phyloP scores from a whole-genome alignment of 1,140 invertebrate genomes.

The Drosophila pandora region DNA sequence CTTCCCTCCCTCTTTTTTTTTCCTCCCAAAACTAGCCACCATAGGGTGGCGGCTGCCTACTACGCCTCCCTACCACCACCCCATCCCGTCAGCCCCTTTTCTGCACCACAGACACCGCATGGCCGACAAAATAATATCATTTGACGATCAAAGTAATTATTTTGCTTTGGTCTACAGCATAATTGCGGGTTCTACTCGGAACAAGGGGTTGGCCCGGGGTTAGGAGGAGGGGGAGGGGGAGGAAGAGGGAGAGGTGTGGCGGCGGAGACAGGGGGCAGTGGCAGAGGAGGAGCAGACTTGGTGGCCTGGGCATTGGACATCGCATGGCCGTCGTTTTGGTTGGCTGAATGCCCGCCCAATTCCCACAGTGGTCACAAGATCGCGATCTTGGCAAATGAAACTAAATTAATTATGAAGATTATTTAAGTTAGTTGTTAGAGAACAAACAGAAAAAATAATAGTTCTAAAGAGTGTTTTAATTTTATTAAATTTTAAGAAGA shows the following conservation, averaged over 20 bases:
- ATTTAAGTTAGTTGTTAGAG: background rate
- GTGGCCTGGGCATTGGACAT: constrained; percentile 53
- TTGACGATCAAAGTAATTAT: constrained; percentile 83
- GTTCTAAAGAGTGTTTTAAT: too few species aligned
- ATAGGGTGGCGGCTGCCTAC: constrained; percentile 9
- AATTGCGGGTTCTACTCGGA: constrained; percentile 67
- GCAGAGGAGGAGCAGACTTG: constrained; percentile 47
- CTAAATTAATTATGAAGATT: background rate
- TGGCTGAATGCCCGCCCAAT: constrained; percentile 52
- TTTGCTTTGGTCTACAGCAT: constrained; percentile 83
- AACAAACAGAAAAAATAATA: background rate
- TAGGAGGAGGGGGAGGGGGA: background rate
- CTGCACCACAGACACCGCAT: constrained; percentile 42
- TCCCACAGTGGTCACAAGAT: constrained; percentile 38
- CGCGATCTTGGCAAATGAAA: constrained; percentile 5
- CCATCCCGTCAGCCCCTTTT: background rate
- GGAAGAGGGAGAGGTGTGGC: background rate
- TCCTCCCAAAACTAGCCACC: constrained; percentile 27
- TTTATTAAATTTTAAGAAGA: too few species aligned
- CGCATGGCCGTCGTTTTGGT: constrained; percentile 69
- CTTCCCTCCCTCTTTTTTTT: constrained; percentile 20
- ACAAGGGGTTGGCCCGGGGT: constrained; percentile 34
- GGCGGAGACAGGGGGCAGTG: constrained; percentile 4
- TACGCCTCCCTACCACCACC: constrained; percentile 22
- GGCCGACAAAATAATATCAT: constrained; percentile 81